Evolutionary conservation across 2,113 vertebrate species (phyloP).

Genomic region (Cyrtonyx montezumae): DNA sequence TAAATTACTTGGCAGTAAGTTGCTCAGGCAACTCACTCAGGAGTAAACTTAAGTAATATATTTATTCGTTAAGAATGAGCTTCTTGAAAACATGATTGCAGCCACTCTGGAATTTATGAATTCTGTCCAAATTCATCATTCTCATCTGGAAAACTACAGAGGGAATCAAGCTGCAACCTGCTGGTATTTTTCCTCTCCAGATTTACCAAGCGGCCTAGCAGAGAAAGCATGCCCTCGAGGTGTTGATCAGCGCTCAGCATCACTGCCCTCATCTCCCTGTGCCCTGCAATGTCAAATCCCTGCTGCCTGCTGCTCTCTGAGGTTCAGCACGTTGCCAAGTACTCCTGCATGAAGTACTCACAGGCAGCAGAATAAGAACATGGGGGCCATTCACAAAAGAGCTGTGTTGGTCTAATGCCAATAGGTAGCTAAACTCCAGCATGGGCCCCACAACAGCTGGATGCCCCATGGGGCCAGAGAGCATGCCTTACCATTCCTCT

Average conservation of each 20-base stretch:
- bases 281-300: not conserved
- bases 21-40: not conserved
- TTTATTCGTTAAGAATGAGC: not conserved
- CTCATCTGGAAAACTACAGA: not conserved
- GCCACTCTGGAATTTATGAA: not conserved
- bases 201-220: not conserved
- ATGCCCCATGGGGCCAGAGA: not conserved
- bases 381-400: not conserved
- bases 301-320: not conserved
- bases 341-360: not conserved
- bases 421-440: not conserved
- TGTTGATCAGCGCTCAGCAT: not conserved
- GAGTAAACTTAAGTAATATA: not conserved
- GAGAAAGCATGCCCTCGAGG: not conserved
- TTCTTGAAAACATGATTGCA: conserved; percentile 4
- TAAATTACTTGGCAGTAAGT: not conserved
- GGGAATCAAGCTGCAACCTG: not conserved
- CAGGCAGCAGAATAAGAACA: not conserved
- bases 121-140: not conserved
- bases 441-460: fast-evolving
- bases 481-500: not conserved
- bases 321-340: not conserved
- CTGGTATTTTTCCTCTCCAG: fast-evolving
- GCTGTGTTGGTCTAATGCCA: not conserved
- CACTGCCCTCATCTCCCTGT: not conserved